Evolutionary conservation across 64 coral and sea anemone genomes (phyloP).

Genomic region (Hydrozoanthus tunicans): DNA sequence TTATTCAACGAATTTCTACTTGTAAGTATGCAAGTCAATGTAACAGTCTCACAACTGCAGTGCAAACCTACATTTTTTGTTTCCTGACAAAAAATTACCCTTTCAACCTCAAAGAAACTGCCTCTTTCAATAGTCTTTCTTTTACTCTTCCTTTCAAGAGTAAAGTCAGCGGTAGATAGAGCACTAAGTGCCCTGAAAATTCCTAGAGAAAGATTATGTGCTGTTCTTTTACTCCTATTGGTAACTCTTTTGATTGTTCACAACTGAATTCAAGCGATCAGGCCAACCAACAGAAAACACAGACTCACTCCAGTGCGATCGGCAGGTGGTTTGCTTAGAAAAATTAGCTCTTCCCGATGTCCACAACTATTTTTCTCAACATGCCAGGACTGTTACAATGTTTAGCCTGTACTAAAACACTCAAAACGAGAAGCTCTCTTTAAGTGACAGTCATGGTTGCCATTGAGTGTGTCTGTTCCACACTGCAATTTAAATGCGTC

Average conservation of each 20-base stretch:
- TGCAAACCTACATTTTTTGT: conserved; percentile 2
- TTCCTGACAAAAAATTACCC: background rate
- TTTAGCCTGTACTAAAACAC: too few species aligned
- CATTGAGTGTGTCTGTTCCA: too few species aligned
- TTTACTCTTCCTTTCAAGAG: background rate
- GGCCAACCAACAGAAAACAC: background rate
- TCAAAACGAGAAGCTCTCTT: too few species aligned
- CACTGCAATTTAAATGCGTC: too few species aligned
- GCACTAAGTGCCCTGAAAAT: background rate
- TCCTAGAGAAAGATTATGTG: background rate
- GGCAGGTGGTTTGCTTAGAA: too few species aligned
- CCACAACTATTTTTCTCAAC: background rate
- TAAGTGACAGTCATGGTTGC: too few species aligned
- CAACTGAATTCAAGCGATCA: background rate
- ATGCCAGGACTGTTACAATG: background rate
- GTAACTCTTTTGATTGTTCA: background rate
- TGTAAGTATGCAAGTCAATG: background rate
- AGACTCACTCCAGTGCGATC: background rate
- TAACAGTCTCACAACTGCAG: background rate
- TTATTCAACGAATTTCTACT: background rate
- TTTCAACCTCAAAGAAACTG: too few species aligned
- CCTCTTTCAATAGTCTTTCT: background rate
- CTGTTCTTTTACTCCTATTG: background rate
- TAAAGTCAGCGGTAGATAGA: background rate
- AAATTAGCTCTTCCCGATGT: background rate